Base-by-base conservation (phyloP, 2,113 vertebrate genomes). In the Melanostigma gelatinosum region DNA sequence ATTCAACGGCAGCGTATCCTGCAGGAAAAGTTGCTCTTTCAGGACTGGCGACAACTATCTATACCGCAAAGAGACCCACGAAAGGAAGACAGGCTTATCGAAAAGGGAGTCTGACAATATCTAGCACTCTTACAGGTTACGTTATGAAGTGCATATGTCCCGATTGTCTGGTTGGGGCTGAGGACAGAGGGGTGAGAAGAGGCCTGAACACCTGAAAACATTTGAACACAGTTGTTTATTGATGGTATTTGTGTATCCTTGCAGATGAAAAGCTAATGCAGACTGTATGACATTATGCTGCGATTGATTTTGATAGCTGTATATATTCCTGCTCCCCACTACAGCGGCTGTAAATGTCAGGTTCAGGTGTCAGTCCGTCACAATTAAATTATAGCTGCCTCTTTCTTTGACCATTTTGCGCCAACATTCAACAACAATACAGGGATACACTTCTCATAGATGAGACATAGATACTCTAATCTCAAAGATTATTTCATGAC, bases 321-420 rank as follows among this genome's bases (percentile, higher is more conserved):
- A 63, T 57, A 71, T 50, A 66, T 65, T 64, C 65, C 48, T 85
- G 38, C 60, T 36, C 77, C 55, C 64, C 57, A 16, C 20, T 38
- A 34, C 70, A 60, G 42, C 57, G 46, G 67, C 75, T 62, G 20
- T 78, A 87, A 83, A 80, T 85, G 79, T 86, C 73, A 85, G 70
- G 40, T 13, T 67, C 20, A 18, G 22, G 4, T 72, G 34, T 73
- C n/a, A 27, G 32, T 34, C 29, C 27, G n/a, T 75, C 12, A 16
- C 18, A 61, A 72, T 73, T 29, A 66, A 84, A 77, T 69, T 55
- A 64, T 24, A 72, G 9, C 27, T 7, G 7, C 3, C 4, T 73
- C 65, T 55, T 27, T 65, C 48, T 8, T 24, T 8, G 15, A 38
- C 32, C 38, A 34, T 61, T 61, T 46, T 74, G 22, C 27, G 22